Base-by-base conservation (phyloP, 1,140 invertebrate genomes). In the Hyphantria cunea region DNA sequence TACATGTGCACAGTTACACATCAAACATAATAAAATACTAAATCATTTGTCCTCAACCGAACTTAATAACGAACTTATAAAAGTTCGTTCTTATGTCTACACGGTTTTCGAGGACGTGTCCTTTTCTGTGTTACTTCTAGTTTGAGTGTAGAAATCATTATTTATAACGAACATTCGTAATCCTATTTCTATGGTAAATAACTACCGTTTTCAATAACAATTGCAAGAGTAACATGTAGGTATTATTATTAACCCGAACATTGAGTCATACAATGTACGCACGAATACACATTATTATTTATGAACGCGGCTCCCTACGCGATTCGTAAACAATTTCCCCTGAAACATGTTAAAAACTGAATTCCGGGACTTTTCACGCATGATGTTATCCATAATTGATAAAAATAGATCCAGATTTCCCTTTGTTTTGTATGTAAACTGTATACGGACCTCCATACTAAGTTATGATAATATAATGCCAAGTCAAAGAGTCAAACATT, bases 11-110 rank as follows among this genome's bases (percentile, higher is more conserved):
- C 10, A 25, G 8, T 10, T 31, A 48, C 17, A 41, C n/a, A 7
- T 33, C 14, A 34, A 10, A 11, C 34, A 8, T 8, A 56, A 47
- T 33, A 41, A 8, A 48, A 58, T 44, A 58, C 48, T 6, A 15
- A 15, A 49, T 13, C 14, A 14, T 32, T 58, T 58, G n/a, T 49
- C 34, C 52, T 17, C 33, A 33, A 41, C 12, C 45, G 3, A 31
- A 58, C 32, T 58, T 49, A 15, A 9, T 7, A 45, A 58, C 37
- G 49, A 58, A 45, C 55, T 58, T 11, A 41, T 12, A 58, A 58
- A 56, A 53, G 41, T 12, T 55, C 13, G 8, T 11, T 1, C 34
- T 17, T 10, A 10, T n/a, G 41, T 0, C 6, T 6, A 6, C 9
- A 44, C 11, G 1, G 41, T 44, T 44, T 2, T 39, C 17, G 17